Conservation (phyloP, 2,797 vertebrate species). For the Telmatherina bonti region DNA sequence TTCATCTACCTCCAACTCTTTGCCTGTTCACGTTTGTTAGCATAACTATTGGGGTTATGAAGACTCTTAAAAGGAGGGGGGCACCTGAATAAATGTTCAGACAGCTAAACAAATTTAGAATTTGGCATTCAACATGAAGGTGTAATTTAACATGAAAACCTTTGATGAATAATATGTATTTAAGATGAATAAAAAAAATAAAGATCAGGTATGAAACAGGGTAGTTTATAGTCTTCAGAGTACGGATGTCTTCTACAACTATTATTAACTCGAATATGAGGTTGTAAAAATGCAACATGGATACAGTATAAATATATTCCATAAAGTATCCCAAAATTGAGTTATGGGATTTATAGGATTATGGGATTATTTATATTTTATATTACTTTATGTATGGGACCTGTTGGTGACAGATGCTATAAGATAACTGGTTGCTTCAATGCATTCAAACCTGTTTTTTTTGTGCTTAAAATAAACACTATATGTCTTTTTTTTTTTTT, state of each 20-base stretch:
- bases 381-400: background rate
- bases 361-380: background rate
- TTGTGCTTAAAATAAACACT: background rate
- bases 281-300: background rate
- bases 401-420: background rate
- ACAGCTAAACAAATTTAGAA: background rate
- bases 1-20: background rate
- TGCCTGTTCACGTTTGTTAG: background rate
- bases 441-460: background rate
- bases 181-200: background rate
- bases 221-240: background rate
- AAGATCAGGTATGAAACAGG: background rate
- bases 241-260: background rate
- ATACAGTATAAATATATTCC: background rate
- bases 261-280: background rate
- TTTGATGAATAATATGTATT: background rate
- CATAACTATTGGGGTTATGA: background rate
- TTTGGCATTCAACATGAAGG: background rate
- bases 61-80: too few relatives aligned
- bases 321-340: too few relatives aligned
- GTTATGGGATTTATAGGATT: too few relatives aligned
- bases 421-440: constrained; percentile 2
- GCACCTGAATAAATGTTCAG: background rate
- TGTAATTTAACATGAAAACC: background rate
- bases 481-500: background rate